Percentiles rank a stretch among this genome's conserved stretches.
These are phyloP conservation scores for Sitta europaea DNA, from an alignment of 2,113 vertebrate genomes.

Conservation along the genomic window DNA sequence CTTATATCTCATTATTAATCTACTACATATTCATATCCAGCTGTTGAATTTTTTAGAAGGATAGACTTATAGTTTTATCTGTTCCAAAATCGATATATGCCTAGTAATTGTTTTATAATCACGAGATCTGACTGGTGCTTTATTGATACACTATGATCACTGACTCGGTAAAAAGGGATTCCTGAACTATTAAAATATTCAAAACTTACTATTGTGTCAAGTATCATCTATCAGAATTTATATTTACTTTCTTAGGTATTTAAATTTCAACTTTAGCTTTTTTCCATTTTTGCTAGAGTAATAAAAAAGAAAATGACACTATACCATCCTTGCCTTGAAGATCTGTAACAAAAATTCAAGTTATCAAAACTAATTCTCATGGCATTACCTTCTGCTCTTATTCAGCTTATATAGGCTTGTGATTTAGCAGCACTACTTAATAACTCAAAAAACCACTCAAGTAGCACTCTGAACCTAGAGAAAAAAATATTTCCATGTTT, in stretches of 20 bases:
- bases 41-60: not conserved
- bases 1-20: not conserved
- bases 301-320: not conserved
- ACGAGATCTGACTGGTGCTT: not conserved
- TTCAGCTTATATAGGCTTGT: not conserved
- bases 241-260: not conserved
- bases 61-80: not conserved
- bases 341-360: not conserved
- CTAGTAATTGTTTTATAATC: not conserved
- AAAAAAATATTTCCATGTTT: not conserved
- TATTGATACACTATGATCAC: not conserved
- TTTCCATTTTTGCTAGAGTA: not conserved
- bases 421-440: not conserved
- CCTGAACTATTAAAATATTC: not conserved
- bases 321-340: not conserved
- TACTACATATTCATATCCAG: not conserved
- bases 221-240: not conserved
- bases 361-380: not conserved
- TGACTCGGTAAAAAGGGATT: not conserved
- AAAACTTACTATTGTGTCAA: not conserved
- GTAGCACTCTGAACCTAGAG: not conserved
- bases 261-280: not conserved
- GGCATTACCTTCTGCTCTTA: not conserved
- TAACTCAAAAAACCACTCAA: not conserved
- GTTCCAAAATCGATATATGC: not conserved